Base-by-base conservation (phyloP, 2,888 invertebrate genomes). In the Campaea margaritaria region DNA sequence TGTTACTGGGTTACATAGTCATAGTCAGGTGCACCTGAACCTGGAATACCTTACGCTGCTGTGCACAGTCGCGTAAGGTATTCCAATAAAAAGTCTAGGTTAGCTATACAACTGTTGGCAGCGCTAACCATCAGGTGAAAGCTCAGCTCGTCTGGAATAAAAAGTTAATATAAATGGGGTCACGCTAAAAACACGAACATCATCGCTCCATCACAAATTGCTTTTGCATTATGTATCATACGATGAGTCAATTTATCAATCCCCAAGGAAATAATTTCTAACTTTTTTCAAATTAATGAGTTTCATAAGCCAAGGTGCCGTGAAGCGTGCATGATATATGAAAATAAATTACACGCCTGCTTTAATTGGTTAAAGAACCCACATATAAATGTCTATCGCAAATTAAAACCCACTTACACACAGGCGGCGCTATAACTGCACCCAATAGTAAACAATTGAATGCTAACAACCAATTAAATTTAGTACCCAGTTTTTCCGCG, bases 301-400 rank as follows among this genome's bases (percentile, higher is more conserved):
- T 55, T 55, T 36, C 11, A 49, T 45, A 46, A 54, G 38, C 41
- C 41, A 41, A 45, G 28, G 31, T 44, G 43, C 50, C 47, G 38
- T 50, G 50, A 62, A 62, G 58, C 62, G 50, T 54, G 46, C 43
- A 58, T 62, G 62, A 62, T 54, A 38, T 58, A 58, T 50, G 46
- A 50, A 47, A 59, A 55, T 49, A 48, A 31, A 60, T 60, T 48
- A 34, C 46, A 16, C 0, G 16, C 21, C 28, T 50, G 39, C 45
- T 27, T 54, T 60, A 60, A 60, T 60, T 51, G 60, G 55, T 15
- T 59, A 42, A 36, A 53, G 16, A 50, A 55, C 14, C 41, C 13
- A 50, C 50, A 45, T 46, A 50, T 45, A 39, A 14, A 38, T 3
- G 31, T 31, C 34, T 48, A 21, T 51, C 47, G 46, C 46, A 42